Evolutionary conservation across 2,888 invertebrate species (phyloP).

Genomic region (Catocala sponsa): DNA sequence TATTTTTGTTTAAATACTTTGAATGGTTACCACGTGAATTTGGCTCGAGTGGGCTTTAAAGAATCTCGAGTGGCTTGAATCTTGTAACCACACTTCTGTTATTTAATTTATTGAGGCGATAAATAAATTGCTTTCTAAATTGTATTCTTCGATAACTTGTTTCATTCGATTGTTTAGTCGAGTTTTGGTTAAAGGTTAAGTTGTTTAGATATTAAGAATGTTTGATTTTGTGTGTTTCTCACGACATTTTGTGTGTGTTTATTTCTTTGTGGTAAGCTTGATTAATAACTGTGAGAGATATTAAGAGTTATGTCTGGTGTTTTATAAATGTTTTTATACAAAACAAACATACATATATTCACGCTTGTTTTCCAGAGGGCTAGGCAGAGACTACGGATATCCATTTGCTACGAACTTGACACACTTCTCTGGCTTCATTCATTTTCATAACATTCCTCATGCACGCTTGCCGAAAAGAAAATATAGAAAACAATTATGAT

Average conservation of each 20-base stretch:
- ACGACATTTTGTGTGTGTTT: too few relatives aligned
- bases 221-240: constrained; percentile 8
- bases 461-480: too few relatives aligned
- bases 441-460: too few relatives aligned
- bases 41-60: constrained; percentile 37
- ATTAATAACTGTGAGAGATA: constrained; percentile 4
- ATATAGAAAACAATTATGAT: too few relatives aligned
- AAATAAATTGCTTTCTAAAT: constrained; percentile 40
- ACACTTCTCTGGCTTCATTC: too few relatives aligned
- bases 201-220: neutral
- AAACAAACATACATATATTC: too few relatives aligned
- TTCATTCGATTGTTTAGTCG: constrained; percentile 28
- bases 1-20: constrained; percentile 19
- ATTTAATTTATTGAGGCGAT: constrained; percentile 39
- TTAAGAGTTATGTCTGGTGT: neutral
- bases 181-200: constrained; percentile 9
- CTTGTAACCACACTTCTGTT: constrained; percentile 33
- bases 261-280: neutral
- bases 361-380: too few relatives aligned
- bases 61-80: constrained; percentile 41
- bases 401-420: too few relatives aligned
- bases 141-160: constrained; percentile 15
- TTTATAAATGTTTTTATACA: too few relatives aligned
- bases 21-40: neutral
- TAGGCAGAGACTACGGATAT: too few relatives aligned